Percentiles rank a stretch among this genome's conserved stretches.
Conservation (phyloP, 2,888 invertebrate species). For the Ormyrus nitidulus region DNA sequence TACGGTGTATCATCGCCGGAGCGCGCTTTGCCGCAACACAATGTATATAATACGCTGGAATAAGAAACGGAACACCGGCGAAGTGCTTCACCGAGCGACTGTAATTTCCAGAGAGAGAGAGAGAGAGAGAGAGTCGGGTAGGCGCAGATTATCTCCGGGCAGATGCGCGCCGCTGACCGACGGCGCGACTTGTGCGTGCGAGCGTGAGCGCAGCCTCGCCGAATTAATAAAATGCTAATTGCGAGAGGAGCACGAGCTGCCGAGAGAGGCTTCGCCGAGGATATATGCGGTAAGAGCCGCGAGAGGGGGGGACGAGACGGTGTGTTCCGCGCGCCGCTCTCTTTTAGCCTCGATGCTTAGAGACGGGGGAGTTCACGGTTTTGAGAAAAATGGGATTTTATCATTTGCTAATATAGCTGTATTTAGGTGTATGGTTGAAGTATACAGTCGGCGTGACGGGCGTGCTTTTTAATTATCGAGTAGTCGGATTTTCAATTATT, state of each 20-base stretch:
- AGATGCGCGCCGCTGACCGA: constrained; percentile 56
- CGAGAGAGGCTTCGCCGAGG: no score
- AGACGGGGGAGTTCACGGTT: no score
- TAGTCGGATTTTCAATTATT: no score
- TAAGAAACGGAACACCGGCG: constrained; percentile 51
- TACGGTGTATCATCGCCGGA: constrained; percentile 32
- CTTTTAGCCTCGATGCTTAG: no score
- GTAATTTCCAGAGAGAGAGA: constrained; percentile 60
- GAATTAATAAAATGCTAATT: constrained; percentile 58
- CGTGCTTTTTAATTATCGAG: no score
- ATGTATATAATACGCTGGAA: neutral
- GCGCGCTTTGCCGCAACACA: neutral
- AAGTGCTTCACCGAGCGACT: constrained; percentile 44
- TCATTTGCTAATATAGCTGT: no score
- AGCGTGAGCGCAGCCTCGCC: constrained; percentile 10
- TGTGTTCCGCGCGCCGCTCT: no score
- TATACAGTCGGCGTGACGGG: no score
- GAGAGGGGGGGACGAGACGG: no score
- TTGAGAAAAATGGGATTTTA: no score
- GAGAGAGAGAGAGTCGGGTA: constrained; percentile 55
- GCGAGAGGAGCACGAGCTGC: neutral
- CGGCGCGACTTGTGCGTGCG: constrained; percentile 53
- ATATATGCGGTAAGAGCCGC: no score
- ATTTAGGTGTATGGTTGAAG: no score
- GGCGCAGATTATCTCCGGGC: constrained; percentile 39